Evolutionary conservation across 2,888 invertebrate genomes (phyloP).

Genomic region (Lepidochrysops patricia): DNA sequence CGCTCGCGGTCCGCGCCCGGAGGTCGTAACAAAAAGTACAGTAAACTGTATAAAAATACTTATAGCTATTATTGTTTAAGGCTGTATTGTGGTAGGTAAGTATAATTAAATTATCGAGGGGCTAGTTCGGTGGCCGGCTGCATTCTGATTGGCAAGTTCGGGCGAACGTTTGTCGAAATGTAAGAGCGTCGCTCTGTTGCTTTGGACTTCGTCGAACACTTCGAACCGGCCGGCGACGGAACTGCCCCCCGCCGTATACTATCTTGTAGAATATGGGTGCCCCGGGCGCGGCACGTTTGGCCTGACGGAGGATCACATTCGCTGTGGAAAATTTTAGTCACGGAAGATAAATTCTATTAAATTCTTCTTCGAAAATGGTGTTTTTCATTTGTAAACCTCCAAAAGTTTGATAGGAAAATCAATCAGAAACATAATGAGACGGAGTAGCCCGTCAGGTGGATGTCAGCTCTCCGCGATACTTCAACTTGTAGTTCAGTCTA

Average conservation of each 20-base stretch:
- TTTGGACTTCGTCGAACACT: conserved; percentile 13
- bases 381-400: conserved; percentile 66
- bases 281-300: conserved; percentile 43
- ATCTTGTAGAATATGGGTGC: conserved; percentile 24
- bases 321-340: conserved; percentile 53
- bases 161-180: conserved; percentile 13
- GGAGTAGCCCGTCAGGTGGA: conserved; percentile 35
- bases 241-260: conserved; percentile 2
- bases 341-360: conserved; percentile 53
- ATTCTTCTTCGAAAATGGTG: conserved; percentile 56
- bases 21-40: conserved; percentile 35
- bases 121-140: conserved; percentile 26
- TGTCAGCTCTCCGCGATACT: conserved; percentile 13
- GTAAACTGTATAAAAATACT: conserved; percentile 70
- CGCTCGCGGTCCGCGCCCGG: conserved; percentile 36
- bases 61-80: conserved; percentile 71
- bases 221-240: conserved; percentile 2
- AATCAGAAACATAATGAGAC: conserved; percentile 50
- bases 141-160: conserved; percentile 19
- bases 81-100: conserved; percentile 42
- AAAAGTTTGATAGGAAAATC: conserved; percentile 72
- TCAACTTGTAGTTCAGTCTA: background rate
- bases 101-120: conserved; percentile 31
- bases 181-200: conserved; percentile 2
- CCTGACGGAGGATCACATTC: conserved; percentile 55